phyloP scores from a whole-genome alignment of 2,888 invertebrate genomes.

The Pheosia gnoma region DNA sequence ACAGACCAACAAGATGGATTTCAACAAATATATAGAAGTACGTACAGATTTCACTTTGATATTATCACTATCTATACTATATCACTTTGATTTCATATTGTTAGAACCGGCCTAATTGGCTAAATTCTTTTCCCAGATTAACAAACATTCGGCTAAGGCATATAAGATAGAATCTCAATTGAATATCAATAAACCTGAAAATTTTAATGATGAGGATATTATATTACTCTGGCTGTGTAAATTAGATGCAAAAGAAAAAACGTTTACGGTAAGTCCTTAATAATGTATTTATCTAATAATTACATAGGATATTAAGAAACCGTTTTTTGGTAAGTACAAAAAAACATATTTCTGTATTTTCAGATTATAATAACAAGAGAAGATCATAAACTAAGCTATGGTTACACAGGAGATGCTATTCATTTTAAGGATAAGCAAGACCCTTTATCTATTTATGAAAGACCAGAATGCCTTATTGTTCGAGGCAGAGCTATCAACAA shows the following conservation, averaged over 20 bases:
- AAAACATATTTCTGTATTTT: slow-evolving; percentile 5
- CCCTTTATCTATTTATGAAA: slow-evolving; percentile 32
- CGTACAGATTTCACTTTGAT: background rate
- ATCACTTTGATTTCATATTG: too few species aligned
- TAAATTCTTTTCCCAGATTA: slow-evolving; percentile 17
- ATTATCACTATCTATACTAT: too few species aligned
- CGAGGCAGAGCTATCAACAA: slow-evolving; percentile 36
- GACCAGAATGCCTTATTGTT: slow-evolving; percentile 44
- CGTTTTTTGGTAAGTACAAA: too few species aligned
- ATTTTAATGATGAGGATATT: slow-evolving; percentile 29
- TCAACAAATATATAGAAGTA: background rate
- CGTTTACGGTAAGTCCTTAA: slow-evolving; percentile 33
- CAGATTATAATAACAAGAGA: slow-evolving; percentile 43
- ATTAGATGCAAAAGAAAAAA: slow-evolving; percentile 31
- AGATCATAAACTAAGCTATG: slow-evolving; percentile 43
- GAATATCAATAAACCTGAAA: slow-evolving; percentile 5
- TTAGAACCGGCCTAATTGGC: background rate
- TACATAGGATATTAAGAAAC: background rate
- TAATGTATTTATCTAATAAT: background rate
- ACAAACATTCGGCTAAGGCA: slow-evolving; percentile 7
- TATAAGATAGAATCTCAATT: slow-evolving; percentile 10
- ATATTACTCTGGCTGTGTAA: slow-evolving; percentile 50
- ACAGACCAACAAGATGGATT: slow-evolving; percentile 18
- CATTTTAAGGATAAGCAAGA: slow-evolving; percentile 47
- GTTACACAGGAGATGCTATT: slow-evolving; percentile 47